Evolutionary conservation across 2,113 vertebrate species (phyloP).

Genomic region (Isurus oxyrinchus): DNA sequence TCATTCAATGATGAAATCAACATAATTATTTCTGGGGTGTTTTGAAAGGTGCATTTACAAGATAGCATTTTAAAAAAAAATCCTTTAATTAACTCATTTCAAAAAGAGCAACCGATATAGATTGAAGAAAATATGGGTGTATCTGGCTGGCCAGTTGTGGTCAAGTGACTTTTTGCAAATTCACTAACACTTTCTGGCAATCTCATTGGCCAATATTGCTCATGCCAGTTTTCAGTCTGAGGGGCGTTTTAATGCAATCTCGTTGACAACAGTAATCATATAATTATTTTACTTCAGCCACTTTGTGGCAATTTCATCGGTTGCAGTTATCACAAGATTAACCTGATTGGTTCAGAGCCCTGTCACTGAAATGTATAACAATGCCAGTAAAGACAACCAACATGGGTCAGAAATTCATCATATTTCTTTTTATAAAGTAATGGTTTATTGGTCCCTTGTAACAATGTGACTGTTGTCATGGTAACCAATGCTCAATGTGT

Average conservation of each 20-base stretch:
- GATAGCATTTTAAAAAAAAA: not conserved
- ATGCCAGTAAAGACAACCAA: not conserved
- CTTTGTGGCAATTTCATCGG: not conserved
- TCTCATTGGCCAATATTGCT: not conserved
- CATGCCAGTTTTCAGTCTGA: not conserved
- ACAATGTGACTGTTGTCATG: conserved; percentile 31
- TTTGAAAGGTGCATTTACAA: not conserved
- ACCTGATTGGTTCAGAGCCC: not conserved
- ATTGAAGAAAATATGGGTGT: not conserved
- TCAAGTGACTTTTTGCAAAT: not conserved
- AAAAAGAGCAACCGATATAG: not conserved
- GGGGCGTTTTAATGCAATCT: not conserved
- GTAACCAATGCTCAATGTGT: not conserved
- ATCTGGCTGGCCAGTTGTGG: not conserved
- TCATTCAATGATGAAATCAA: not conserved
- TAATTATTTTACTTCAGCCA: not conserved
- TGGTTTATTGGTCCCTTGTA: not conserved
- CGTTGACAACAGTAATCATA: not conserved
- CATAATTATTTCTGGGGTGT: not conserved
- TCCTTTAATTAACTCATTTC: not conserved
- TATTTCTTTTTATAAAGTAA: conserved; percentile 14
- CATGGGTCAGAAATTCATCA: not conserved
- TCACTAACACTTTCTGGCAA: not conserved
- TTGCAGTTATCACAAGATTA: not conserved
- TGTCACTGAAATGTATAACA: not conserved